A percentile compares a stretch with the other conserved stretches of the same genome.
These are phyloP conservation scores for Aporrectodea caliginosa DNA, from an alignment of 1,140 invertebrate genomes.

Conservation along the genomic window DNA sequence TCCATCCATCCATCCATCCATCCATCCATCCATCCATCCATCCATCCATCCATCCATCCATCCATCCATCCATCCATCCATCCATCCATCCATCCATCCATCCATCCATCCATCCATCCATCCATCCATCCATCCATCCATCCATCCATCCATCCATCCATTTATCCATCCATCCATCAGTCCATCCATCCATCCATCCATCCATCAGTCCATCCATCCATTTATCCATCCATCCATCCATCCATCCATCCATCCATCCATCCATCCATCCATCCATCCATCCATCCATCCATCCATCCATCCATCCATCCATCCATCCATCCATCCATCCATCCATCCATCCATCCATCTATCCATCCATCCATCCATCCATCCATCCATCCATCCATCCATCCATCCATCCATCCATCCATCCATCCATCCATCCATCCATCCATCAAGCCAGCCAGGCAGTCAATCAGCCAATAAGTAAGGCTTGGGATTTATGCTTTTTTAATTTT, in stretches of 20 bases:
- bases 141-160: not conserved
- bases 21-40: no score
- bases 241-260: not conserved
- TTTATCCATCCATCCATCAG: not conserved
- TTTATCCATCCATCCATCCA: not conserved
- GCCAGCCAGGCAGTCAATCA: no score
- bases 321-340: not conserved
- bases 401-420: not conserved
- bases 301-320: not conserved
- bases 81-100: not conserved
- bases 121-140: constrained; percentile 1
- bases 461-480: no score
- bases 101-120: not conserved
- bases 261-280: not conserved
- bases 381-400: not conserved
- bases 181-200: not conserved
- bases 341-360: not conserved
- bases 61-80: not conserved
- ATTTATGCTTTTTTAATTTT: no score
- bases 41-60: not conserved
- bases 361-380: not conserved
- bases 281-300: not conserved
- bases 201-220: not conserved
- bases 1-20: no score
- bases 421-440: not conserved